Base-by-base conservation (phyloP, 1,140 invertebrate species). In the Philaenus spumarius region DNA sequence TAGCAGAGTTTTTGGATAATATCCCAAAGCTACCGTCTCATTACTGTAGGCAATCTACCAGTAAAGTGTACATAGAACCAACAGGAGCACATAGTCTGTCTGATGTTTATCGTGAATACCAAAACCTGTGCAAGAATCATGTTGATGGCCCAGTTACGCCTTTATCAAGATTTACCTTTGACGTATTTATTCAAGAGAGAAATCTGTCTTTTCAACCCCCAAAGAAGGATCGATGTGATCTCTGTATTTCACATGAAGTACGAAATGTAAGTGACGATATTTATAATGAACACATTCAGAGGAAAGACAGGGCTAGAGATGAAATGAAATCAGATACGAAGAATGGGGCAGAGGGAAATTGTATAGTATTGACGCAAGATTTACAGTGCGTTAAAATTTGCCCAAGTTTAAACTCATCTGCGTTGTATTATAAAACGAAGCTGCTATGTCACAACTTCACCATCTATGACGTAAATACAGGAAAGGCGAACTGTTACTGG, bases 401-500 rank as follows among this genome's bases (percentile, higher is more conserved):
- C 39, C 73, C 73, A 52, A 55, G 53, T 56, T 30, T 75, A 30
- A 66, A 70, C 63, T 66, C 68, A 46, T 45, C 72, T 64, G 67
- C 67, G 37, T 39, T 74, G 30, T 76, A 76, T 63, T 76, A 70
- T 63, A 75, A 73, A 66, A 72, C 66, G 9, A 77, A 76, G 62
- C 59, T 75, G 19, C 40, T 62, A 14, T 52, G 67, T 17, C 72
- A 76, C 65, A 77, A 77, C 66, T 76, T 72, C 57, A 73, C 72
- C 15, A 56, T 76, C 35, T 77, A 71, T 61, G 71, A 77, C 63
- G 43, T 74, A 6, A 62, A 58, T 3, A 72, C 55, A 39, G 62
- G 69, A 48, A 48, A 64, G 37, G 60, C 60, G 56, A 52, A 23
- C n/a, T 59, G 72, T 58, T 76, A 74, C 66, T 69, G 71, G 63